Conservation (phyloP, 2,113 vertebrate species). For the Fulmarus glacialis region DNA sequence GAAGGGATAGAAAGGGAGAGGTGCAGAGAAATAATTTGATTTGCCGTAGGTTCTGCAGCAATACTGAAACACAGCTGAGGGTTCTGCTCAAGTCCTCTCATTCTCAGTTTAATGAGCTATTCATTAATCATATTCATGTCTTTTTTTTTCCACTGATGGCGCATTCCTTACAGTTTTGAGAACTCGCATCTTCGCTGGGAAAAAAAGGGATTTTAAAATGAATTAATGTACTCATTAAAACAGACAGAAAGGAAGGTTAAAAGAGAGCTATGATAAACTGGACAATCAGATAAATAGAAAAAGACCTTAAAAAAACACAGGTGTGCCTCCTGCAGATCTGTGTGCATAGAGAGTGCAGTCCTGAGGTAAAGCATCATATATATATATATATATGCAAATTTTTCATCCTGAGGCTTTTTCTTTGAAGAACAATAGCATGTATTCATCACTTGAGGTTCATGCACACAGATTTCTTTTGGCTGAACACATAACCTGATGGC, state of each 20-base stretch:
- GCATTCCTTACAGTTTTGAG: neutral
- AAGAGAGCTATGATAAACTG: neutral
- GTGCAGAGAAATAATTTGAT: neutral
- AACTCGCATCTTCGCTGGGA: neutral
- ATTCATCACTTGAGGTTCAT: neutral
- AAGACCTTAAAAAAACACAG: neutral
- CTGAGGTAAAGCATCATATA: neutral
- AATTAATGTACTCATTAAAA: neutral
- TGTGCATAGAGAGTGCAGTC: neutral
- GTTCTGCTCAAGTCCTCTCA: neutral
- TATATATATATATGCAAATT: neutral
- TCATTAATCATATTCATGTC: neutral
- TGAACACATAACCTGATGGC: neutral
- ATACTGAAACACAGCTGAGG: neutral
- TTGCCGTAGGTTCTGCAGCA: neutral
- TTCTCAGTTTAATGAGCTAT: neutral
- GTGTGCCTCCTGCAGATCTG: neutral
- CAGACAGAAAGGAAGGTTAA: neutral
- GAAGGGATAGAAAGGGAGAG: neutral
- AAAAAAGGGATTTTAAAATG: neutral
- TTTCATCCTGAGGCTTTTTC: neutral
- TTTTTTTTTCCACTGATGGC: neutral
- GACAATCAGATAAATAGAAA: neutral
- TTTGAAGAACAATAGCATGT: neutral
- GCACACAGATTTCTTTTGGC: neutral